Evolutionary conservation across 2,113 vertebrate species (phyloP), one percentile per base, ranked within the genome.

Genomic region (Paralichthys olivaceus): DNA sequence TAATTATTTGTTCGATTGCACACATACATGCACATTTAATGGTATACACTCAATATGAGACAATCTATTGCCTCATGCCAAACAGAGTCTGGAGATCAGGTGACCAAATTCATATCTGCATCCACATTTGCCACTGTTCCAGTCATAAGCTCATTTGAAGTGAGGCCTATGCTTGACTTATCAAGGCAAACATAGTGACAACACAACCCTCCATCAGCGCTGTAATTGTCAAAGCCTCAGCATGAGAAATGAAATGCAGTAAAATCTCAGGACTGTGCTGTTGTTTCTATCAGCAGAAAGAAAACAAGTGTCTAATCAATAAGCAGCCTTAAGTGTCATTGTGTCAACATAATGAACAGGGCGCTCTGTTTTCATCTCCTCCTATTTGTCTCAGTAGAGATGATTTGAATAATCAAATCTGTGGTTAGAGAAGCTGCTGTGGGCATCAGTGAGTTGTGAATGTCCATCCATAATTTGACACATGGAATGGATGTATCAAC

Each of bases 141-240:
- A n/a, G 56, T 78, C 77, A 65, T 75, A 70, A 78, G 72, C 55
- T 65, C 45, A 79, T 79, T 82, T 73, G 49, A 86, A 71, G 53
- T 60, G 62, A 81, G 72, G 84, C 62, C 61, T 49, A 89, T 80
- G 75, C 45, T 72, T 70, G 67, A 64, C 86, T 77, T 83, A 66
- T 87, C 65, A 74, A 29, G 25, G 26, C 59, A 82, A 81, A 72
- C 22, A 23, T 61, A 72, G 65, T 55, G 61, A 83, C 75, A 62
- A 84, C 72, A 60, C 57, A 69, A 56, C 28, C 13, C 56, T 77
- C 63, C 56, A 70, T 84, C 64, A 74, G 64, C 17, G 0, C 23
- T 17, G 12, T 69, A 14, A 69, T 86, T 80, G 70, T 74, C 20
- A 75, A 81, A 73, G 32, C 64, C 53, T 22, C 22, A 64, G 61